Conservation (phyloP, 2,113 vertebrate species). For the Pogonocichla stellata region DNA sequence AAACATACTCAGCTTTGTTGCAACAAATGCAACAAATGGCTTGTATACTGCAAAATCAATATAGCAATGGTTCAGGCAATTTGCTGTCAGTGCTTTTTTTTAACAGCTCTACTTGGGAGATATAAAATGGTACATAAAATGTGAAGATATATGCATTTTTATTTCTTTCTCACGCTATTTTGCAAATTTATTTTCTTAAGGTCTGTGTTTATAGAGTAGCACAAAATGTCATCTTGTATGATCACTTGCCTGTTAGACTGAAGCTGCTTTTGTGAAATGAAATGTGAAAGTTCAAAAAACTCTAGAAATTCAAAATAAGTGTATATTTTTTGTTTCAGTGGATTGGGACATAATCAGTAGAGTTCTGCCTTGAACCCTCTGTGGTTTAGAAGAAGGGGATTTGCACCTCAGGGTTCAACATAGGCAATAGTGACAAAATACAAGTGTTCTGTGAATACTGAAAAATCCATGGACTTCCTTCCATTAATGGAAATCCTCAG, state of each 20-base stretch:
- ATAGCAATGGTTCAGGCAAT: background rate
- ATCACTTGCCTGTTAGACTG: background rate
- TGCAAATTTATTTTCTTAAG: background rate
- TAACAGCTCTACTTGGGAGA: background rate
- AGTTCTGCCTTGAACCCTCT: background rate
- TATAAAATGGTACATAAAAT: background rate
- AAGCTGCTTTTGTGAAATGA: background rate
- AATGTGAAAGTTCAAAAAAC: background rate
- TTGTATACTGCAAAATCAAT: background rate
- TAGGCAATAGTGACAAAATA: background rate
- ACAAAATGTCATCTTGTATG: background rate
- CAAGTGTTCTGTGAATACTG: background rate
- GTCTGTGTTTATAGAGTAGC: background rate
- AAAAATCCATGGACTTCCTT: background rate
- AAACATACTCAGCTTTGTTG: background rate
- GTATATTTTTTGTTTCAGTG: background rate
- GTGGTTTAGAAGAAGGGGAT: background rate
- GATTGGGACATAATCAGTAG: background rate
- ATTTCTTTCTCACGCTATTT: background rate
- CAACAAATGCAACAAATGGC: background rate
- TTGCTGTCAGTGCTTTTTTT: background rate
- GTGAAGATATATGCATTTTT: background rate
- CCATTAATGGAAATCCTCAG: background rate
- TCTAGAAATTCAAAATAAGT: background rate
- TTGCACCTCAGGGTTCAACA: rapidly evolving